Base-by-base conservation (phyloP, 2,113 vertebrate species). In the Labrus mixtus region DNA sequence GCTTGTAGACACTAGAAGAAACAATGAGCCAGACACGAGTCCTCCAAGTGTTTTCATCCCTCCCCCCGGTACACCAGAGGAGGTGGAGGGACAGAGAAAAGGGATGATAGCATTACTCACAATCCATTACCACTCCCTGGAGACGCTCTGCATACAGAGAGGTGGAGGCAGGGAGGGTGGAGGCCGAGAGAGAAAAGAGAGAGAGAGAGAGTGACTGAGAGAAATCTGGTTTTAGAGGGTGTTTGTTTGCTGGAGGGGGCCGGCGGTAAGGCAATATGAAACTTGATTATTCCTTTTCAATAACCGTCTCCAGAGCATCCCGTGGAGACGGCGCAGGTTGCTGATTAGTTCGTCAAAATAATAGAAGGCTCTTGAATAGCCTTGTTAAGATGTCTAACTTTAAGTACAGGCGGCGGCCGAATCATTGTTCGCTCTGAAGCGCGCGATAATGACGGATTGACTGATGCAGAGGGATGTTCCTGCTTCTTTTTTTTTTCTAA, bases 71-170 rank as follows among this genome's bases (percentile, higher is more conserved):
- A 33, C 79, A 72, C 68, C 83, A 67, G 82, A 84, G 79, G 78
- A 73, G 86, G 73, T 59, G 23, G 78, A 76, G 71, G 55, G 59
- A 57, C 46, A 50, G 78, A 75, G 71, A 23, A 68, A 63, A 48
- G 68, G 82, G 86, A 79, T 75, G 90, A 93, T 92, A 89, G 89
- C 92, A 93, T 93, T 91, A 93, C 88, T 91, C 87, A 91, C 85
- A 91, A 91, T 89, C 92, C 93, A 94, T 93, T 93, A 92, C 83
- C 78, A 77, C 84, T 92, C 91, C 88, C 91, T 13, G 58, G 91
- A 85, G 91, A 81, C 61, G 19, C 73, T 77, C 57, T 84, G 81
- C 76, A 88, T 87, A 50, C 54, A 85, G 73, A 75, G 74, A 64
- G 89, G 61, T 76, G 63, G 66, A 68, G 71, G 46, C 53, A 63